Evolutionary conservation across 2,888 invertebrate genomes (phyloP).

Genomic region (Germaria angustata): DNA sequence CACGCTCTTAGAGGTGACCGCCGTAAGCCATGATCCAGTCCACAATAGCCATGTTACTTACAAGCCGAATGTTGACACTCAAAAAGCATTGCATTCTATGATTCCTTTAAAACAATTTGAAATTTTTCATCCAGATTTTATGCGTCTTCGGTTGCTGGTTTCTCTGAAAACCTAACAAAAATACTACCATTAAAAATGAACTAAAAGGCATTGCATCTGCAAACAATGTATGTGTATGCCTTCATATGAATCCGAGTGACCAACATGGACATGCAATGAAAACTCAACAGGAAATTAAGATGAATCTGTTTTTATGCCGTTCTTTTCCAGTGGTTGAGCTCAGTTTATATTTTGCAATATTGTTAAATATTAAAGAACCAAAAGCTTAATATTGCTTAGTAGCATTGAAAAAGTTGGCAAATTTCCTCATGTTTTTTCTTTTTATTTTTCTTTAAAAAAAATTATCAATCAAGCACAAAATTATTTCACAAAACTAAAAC

Average conservation of each 20-base stretch:
- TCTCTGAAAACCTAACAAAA: neutral
- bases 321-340: constrained; percentile 25
- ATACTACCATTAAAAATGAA: neutral
- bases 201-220: neutral
- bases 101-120: too few species aligned
- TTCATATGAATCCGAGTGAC: constrained; percentile 18
- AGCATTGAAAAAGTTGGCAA: neutral
- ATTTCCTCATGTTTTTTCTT: neutral
- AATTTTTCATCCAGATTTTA: too few species aligned
- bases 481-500: neutral
- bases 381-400: neutral
- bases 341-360: neutral
- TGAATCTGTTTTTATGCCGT: constrained; percentile 42
- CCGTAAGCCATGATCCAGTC: too few species aligned
- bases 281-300: constrained; percentile 57
- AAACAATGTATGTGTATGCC: neutral
- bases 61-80: too few species aligned
- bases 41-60: too few species aligned
- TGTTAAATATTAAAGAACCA: constrained; percentile 1
- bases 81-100: too few species aligned
- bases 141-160: too few species aligned
- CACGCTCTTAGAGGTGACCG: too few species aligned
- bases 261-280: constrained; percentile 38
- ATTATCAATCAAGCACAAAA: neutral
- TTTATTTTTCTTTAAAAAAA: neutral